Evolutionary conservation across 2,888 invertebrate genomes (phyloP).

Genomic region (Camponotus fellah): DNA sequence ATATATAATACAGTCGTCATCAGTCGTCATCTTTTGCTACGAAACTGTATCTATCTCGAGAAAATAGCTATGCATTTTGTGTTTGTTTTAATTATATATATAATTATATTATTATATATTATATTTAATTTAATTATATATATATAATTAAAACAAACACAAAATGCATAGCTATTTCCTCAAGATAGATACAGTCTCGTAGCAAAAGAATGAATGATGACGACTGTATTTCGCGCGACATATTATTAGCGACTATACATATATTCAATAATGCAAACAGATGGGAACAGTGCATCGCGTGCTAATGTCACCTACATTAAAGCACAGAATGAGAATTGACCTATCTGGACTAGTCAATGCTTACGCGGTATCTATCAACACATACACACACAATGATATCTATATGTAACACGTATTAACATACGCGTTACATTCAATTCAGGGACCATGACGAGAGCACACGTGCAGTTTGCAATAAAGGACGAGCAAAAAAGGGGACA

Average conservation of each 20-base stretch:
- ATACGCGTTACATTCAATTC: conserved; percentile 74
- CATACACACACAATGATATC: conserved; percentile 63
- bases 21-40: background rate
- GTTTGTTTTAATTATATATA: conserved; percentile 19
- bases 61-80: background rate
- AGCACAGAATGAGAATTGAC: conserved; percentile 29
- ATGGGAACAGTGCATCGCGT: conserved; percentile 22
- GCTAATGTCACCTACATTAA: conserved; percentile 49
- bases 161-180: background rate
- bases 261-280: conserved; percentile 29
- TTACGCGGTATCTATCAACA: conserved; percentile 72
- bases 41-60: background rate
- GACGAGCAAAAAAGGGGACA: conserved; percentile 44
- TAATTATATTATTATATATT: too few species aligned
- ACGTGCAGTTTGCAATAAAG: conserved; percentile 72
- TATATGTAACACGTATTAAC: conserved; percentile 80
- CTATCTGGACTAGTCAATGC: background rate
- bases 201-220: conserved; percentile 13
- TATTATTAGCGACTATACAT: conserved; percentile 25
- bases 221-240: background rate
- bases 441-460: conserved; percentile 80
- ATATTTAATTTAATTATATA: too few species aligned
- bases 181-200: background rate
- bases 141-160: conserved; percentile 21
- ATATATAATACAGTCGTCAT: conserved; percentile 23